These are phyloP conservation scores for Napeogenes inachia DNA, from an alignment of 2,888 invertebrate species.

Conservation along the genomic window DNA sequence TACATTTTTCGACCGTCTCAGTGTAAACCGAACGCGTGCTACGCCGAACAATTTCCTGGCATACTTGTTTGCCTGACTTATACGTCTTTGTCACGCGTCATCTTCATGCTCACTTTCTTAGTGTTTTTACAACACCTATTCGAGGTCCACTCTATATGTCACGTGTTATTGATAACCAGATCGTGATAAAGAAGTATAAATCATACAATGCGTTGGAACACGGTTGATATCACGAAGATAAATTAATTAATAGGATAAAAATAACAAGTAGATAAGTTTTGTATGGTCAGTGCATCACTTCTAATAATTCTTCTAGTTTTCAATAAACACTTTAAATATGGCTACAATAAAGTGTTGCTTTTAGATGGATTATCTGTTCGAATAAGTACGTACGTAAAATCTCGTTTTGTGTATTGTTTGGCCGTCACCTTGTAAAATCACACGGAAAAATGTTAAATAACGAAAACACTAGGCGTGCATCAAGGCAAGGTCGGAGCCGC, in stretches of 20 bases:
- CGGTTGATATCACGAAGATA: slow-evolving; percentile 10
- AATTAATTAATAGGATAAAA: no score
- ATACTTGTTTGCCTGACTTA: slow-evolving; percentile 58
- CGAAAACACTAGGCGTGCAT: slow-evolving; percentile 66
- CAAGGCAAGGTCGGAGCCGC: slow-evolving; percentile 71
- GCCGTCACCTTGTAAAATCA: slow-evolving; percentile 65
- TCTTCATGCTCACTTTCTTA: slow-evolving; percentile 51
- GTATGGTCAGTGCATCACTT: no score
- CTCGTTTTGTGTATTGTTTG: slow-evolving; percentile 29
- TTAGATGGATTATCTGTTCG: no score
- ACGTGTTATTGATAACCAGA: slow-evolving; percentile 30
- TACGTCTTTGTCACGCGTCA: slow-evolving; percentile 53
- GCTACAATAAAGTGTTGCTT: no score
- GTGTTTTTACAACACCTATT: slow-evolving; percentile 24
- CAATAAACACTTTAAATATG: no score
- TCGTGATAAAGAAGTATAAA: slow-evolving; percentile 32
- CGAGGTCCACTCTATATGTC: slow-evolving; percentile 16
- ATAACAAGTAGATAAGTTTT: no score
- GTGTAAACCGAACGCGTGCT: slow-evolving; percentile 65
- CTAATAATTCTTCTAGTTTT: no score
- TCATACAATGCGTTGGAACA: slow-evolving; percentile 17
- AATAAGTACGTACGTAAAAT: no score
- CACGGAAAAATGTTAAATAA: slow-evolving; percentile 61
- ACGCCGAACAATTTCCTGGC: slow-evolving; percentile 67
- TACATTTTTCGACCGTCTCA: slow-evolving; percentile 67